Evolutionary conservation across 1,140 invertebrate genomes (phyloP), one percentile per base, ranked within the genome.

Genomic region (Drosophila ambigua): DNA sequence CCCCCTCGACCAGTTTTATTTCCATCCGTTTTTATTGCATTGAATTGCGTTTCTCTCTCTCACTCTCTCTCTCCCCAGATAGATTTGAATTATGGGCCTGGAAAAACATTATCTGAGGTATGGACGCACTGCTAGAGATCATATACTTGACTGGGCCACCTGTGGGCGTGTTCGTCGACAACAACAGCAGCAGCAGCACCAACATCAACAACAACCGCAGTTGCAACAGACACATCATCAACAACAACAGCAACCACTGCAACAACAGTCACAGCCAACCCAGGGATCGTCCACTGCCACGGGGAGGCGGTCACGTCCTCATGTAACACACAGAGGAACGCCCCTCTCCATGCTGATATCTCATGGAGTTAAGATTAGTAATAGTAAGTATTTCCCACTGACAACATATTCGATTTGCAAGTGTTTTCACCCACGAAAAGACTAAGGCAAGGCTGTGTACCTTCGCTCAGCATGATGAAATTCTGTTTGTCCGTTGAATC

Each of bases 331-430:
- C 61, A 93, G 94, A 44, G 92, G 93, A 11, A 94, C 94, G 45
- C 95, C 95, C 0, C 87, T 96, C 28, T 95, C 94, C 68, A 95
- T 96, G 94, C 93, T 96, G 50, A 95, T 96, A 77, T 96, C 95
- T 5, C 94, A 95, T 76, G 94, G 95, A 73, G 94, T 95, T 67
- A 95, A 95, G 90, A 93, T 96, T 53, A 95, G 94, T 81, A 94
- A 95, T 83, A 94, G 96, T 96, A 92, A 95, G 96, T 95, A 83
- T 28, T 76, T 20, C 28, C 20, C 15, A 43, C 57, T 35, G 44
- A 73, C 46, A 52, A 24, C 20, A 51, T 54, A 62, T 11, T 9
- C 31, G 3, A 11, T 35, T 28, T 28, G 0, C 26, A 7, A 7
- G 5, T 7, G 7, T 28, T 28, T 28, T 28, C 2, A 28, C 5